Evolutionary conservation across 2,888 invertebrate genomes (phyloP), one percentile per base, ranked within the genome.

Genomic region (Drosophila seclusa): DNA sequence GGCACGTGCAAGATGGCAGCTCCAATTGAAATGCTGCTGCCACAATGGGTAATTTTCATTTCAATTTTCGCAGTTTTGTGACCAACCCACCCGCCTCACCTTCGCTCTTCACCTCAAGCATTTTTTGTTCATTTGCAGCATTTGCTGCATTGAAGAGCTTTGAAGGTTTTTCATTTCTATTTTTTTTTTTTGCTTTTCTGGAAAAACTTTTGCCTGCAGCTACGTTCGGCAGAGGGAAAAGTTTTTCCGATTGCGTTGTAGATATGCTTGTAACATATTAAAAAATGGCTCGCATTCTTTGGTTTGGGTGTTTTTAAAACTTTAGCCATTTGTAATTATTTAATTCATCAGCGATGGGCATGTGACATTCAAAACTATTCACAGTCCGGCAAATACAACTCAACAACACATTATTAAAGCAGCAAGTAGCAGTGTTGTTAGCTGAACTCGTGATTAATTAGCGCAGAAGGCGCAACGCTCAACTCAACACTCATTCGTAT

Each of bases 11-110:
- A 81, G 80, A 80, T 86, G 88, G 78, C 72, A 78, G 69, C 75
- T 70, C 57, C 76, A 86, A 77, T 83, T 85, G 88, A 85, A 86
- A 85, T 74, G 88, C 73, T 76, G 77, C 82, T 80, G 79, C 88
- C 78, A 84, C 87, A 83, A 81, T 87, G 90, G 87, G 86, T 84
- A 90, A 90, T 90, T 90, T 90, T 90, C 90, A 87, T 87, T 90
- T 90, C 81, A 90, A 87, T 87, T 90, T 82, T 80, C 86, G 58
- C 83, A 79, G 85, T 85, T 82, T 80, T 75, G 67, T 71, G 70
- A 65, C 49, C 69, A 53, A 53, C 21, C 53, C 42, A 18, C 18
- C 27, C n/a, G n/a, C 32, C 49, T 8, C 52, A 16, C 3, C 55
- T 5, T 16, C 38, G 11, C 27, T 68, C 45, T 27, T 48, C 31